phyloP scores from a whole-genome alignment of 1,140 invertebrate genomes.

The Microplitis mediator region DNA sequence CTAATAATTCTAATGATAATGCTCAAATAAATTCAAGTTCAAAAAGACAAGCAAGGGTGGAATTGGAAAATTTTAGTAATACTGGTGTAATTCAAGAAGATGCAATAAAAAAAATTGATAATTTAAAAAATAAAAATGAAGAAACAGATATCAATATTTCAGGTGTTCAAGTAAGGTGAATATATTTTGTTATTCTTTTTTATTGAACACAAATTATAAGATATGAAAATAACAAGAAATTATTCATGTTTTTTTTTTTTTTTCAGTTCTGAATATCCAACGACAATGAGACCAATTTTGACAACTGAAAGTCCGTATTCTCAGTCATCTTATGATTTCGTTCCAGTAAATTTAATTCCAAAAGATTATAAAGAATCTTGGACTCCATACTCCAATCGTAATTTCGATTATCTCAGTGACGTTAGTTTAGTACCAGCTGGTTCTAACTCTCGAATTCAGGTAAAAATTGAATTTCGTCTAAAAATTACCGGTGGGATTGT shows the following conservation, averaged over 20 bases:
- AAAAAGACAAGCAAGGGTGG: conserved; percentile 48
- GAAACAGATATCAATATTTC: conserved; percentile 47
- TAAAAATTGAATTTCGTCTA: conserved; percentile 26
- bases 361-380: conserved; percentile 50
- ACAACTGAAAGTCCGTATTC: conserved; percentile 50
- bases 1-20: conserved; percentile 35
- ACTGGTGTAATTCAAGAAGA: conserved; percentile 50
- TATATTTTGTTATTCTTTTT: neutral
- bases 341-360: conserved; percentile 58
- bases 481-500: neutral
- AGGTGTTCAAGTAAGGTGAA: conserved; percentile 52
- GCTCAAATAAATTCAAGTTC: conserved; percentile 22
- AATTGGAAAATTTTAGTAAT: conserved; percentile 53
- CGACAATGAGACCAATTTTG: conserved; percentile 55
- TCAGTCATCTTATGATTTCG: conserved; percentile 52
- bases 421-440: conserved; percentile 57
- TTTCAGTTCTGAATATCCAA: conserved; percentile 54
- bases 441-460: conserved; percentile 56
- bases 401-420: conserved; percentile 55
- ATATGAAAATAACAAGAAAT: neutral
- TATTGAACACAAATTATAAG: neutral
- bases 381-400: conserved; percentile 43
- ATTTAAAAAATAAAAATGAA: conserved; percentile 33
- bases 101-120: conserved; percentile 40
- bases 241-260: neutral